phyloP scores from a whole-genome alignment of 2,888 invertebrate species.

The Leucophenga maculata region DNA sequence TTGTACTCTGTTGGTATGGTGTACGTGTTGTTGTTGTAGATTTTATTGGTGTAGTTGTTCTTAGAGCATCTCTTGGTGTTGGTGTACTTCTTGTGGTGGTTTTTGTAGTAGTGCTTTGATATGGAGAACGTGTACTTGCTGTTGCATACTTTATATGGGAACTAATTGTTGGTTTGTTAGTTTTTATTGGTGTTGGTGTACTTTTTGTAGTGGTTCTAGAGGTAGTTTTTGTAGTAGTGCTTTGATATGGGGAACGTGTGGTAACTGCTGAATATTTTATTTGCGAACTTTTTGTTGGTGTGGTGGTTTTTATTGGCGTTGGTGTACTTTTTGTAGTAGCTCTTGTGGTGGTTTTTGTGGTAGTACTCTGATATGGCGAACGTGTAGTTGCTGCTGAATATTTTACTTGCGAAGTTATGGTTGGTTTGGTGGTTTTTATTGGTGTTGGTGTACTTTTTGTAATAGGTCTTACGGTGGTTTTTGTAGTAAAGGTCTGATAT shows the following conservation, averaged over 20 bases:
- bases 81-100: no score
- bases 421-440: constrained; percentile 27
- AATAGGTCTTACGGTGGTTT: constrained; percentile 18
- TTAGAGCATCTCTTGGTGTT: no score
- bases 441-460: no score
- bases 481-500: constrained; percentile 27
- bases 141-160: background rate
- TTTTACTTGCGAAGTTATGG: background rate
- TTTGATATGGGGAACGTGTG: no score
- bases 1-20: background rate
- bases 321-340: no score
- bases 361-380: no score
- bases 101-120: background rate
- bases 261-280: constrained; percentile 3
- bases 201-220: constrained; percentile 21
- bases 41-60: no score
- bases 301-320: constrained; percentile 25
- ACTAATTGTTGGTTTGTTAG: constrained; percentile 12
- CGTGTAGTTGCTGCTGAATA: constrained; percentile 23
- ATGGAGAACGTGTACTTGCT: constrained; percentile 19
- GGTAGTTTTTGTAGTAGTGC: background rate
- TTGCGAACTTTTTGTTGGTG: background rate
- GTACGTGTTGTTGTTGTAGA: constrained; percentile 15
- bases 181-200: constrained; percentile 18
- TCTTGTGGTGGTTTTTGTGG: no score